Conservation (phyloP, 2,888 invertebrate species). For the Rhorus exstirpatorius region DNA sequence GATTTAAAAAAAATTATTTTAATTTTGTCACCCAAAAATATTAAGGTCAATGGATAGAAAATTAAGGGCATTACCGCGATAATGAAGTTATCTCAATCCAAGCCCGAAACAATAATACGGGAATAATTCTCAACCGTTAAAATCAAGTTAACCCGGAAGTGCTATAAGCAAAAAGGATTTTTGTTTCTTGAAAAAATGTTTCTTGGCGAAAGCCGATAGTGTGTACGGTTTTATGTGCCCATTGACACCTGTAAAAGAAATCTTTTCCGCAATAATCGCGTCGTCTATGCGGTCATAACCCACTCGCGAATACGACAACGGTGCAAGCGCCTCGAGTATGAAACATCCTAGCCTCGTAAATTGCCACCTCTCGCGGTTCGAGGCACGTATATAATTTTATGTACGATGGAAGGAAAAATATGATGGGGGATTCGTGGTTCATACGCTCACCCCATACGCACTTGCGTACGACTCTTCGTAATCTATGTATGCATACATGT, state of each 20-base stretch:
- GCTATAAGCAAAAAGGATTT: background rate
- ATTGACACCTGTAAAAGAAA: slow-evolving; percentile 52
- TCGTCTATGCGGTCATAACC: slow-evolving; percentile 56
- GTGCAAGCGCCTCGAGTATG: slow-evolving; percentile 40
- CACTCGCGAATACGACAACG: slow-evolving; percentile 28
- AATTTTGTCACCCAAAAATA: too few relatives aligned
- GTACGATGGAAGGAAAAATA: slow-evolving; percentile 43
- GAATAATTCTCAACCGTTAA: too few relatives aligned
- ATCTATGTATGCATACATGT: slow-evolving; percentile 17
- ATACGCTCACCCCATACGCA: slow-evolving; percentile 55
- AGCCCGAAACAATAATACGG: too few relatives aligned
- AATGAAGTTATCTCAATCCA: too few relatives aligned
- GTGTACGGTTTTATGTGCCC: slow-evolving; percentile 49
- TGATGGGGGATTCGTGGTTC: slow-evolving; percentile 54
- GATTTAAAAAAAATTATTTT: too few relatives aligned
- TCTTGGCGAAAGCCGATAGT: slow-evolving; percentile 21
- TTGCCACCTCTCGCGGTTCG: slow-evolving; percentile 68
- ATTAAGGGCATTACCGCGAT: too few relatives aligned
- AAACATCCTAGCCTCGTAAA: slow-evolving; percentile 72
- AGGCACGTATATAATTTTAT: slow-evolving; percentile 25
- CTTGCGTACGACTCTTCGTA: slow-evolving; percentile 32
- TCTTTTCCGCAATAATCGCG: slow-evolving; percentile 55
- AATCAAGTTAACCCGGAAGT: too few relatives aligned
- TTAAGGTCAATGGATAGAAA: too few relatives aligned
- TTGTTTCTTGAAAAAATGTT: slow-evolving; percentile 14